Base-by-base conservation (phyloP, 2,888 invertebrate genomes). In the Selenia dentaria region DNA sequence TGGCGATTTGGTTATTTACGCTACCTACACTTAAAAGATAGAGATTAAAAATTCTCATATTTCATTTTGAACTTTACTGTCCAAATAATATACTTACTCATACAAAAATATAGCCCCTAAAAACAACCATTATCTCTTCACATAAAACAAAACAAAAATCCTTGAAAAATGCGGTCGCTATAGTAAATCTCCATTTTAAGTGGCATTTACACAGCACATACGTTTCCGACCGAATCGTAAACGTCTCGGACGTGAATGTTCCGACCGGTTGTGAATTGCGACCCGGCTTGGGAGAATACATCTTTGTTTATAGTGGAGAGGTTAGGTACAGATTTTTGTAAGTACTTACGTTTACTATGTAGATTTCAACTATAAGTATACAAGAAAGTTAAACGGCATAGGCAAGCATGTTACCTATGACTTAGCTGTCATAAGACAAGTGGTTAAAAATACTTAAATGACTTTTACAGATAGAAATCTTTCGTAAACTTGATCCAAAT, bases 141-240 rank as follows among this genome's bases (percentile, higher is more conserved):
- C 33, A 50, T 46, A 48, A 48, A 42, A 36, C 40, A 45, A 44
- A 31, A 22, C 49, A 46, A 40, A 64, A 66, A 59, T 63, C 62
- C 61, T 59, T 53, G 56, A 59, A 63, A 57, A 60, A 63, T 58
- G 64, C 54, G 60, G 68, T 68, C 64, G 71, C 73, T 60, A 48
- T 42, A 22, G 79, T 88, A 88, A 87, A 88, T 88, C 87, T 82
- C 65, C 73, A 54, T 52, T 60, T 67, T 83, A 87, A 87, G 83
- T 86, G 87, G 85, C 88, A 75, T 87, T 87, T 88, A 87, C 81
- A 80, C 79, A 78, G 79, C 79, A 80, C 79, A 83, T 81, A 81
- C 79, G 79, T 69, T 72, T 74, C 37, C 31, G 79, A 76, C 73
- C 74, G 74, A 83, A 83, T 86, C 88, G 87, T 88, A 87, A 88